A percentile compares a stretch with the other conserved stretches of the same genome.
phyloP scores from a whole-genome alignment of 2,888 invertebrate species.

The Xestia sexstrigata region DNA sequence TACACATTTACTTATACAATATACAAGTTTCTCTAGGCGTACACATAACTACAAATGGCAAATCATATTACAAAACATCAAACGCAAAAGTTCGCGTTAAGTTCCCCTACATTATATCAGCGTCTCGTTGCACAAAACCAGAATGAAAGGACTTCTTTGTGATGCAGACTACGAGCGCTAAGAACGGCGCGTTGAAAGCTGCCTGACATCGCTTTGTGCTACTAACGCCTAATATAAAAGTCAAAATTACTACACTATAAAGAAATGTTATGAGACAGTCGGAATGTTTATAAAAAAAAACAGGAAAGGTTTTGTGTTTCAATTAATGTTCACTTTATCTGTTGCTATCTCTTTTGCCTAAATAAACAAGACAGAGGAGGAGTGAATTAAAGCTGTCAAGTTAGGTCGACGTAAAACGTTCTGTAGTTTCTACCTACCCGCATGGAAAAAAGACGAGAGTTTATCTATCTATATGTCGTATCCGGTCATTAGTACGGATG shows the following conservation, averaged over 20 bases:
- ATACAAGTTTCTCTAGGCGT: neutral
- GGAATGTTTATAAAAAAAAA: constrained; percentile 24
- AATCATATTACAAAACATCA: neutral
- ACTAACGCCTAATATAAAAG: constrained; percentile 58
- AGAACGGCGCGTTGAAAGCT: constrained; percentile 41
- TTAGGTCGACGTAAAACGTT: neutral
- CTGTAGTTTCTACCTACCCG: too few species aligned
- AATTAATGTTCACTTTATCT: neutral
- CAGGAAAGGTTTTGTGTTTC: neutral
- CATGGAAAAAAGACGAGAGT: neutral
- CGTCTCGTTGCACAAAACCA: constrained; percentile 36
- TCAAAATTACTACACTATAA: constrained; percentile 50
- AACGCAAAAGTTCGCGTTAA: constrained; percentile 42
- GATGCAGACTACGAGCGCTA: constrained; percentile 47
- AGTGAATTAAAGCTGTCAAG: neutral
- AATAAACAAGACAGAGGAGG: neutral
- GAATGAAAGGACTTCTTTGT: constrained; percentile 56
- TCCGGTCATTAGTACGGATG: too few species aligned
- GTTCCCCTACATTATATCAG: constrained; percentile 30
- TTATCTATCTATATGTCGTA: neutral
- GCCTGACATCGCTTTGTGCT: constrained; percentile 43
- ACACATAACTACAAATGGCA: neutral
- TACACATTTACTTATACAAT: neutral
- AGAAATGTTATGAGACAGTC: constrained; percentile 24
- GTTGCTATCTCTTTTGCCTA: neutral